A percentile compares a stretch with the other conserved stretches of the same genome.
phyloP scores from a whole-genome alignment of 2,113 vertebrate species.

The Aspidoscelis tigris region DNA sequence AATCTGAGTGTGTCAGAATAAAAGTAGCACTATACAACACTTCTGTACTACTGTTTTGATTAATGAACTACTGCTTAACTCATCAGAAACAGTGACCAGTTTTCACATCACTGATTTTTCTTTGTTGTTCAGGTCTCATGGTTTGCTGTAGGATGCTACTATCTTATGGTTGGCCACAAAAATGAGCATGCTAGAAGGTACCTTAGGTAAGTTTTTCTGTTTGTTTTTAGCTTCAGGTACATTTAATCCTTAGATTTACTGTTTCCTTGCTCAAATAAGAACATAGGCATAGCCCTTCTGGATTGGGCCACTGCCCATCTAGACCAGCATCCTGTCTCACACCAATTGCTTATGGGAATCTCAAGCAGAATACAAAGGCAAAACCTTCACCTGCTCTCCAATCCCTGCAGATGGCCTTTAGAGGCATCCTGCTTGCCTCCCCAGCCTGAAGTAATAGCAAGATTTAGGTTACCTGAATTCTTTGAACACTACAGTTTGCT shows the following conservation, averaged over 20 bases:
- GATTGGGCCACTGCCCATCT: too few species aligned
- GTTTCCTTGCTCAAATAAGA: too few species aligned
- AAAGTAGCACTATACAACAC: too few species aligned
- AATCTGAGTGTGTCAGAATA: not conserved
- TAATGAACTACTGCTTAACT: not conserved
- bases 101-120: constrained; percentile 36
- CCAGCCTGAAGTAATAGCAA: not conserved
- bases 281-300: too few species aligned
- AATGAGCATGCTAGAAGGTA: constrained; percentile 96
- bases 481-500: not conserved
- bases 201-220: constrained; percentile 83
- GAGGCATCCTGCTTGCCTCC: too few species aligned
- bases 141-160: constrained; percentile 99
- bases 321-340: too few species aligned
- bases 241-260: not conserved
- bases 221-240: not conserved
- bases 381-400: too few species aligned
- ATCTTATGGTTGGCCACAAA: constrained; percentile 99
- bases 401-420: too few species aligned
- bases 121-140: constrained; percentile 88
- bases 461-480: not conserved
- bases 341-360: too few species aligned
- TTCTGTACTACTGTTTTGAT: not conserved
- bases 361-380: too few species aligned
- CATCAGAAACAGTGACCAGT: not conserved